phyloP scores from a whole-genome alignment of 2,888 invertebrate species.

The Alloplasta piceator region DNA sequence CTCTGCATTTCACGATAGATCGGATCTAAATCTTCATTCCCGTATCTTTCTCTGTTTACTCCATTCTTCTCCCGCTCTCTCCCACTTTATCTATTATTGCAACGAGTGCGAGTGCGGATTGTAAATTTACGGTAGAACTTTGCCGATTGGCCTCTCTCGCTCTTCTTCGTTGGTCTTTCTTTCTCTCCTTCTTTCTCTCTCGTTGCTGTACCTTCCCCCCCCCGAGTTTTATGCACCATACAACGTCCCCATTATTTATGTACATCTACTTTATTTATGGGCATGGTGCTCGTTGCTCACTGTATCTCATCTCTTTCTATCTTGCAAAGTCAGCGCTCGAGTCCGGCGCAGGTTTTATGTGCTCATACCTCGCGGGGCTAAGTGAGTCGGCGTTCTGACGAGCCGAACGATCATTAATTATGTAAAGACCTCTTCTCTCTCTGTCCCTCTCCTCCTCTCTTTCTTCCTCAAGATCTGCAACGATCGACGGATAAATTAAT shows the following conservation, averaged over 20 bases:
- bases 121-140: slow-evolving; percentile 55
- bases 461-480: slow-evolving; percentile 31
- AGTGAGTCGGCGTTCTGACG: slow-evolving; percentile 67
- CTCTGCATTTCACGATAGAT: slow-evolving; percentile 37
- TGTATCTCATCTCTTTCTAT: slow-evolving; percentile 18
- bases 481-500: slow-evolving; percentile 67
- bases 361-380: slow-evolving; percentile 49
- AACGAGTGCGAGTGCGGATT: slow-evolving; percentile 46
- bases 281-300: slow-evolving; percentile 44
- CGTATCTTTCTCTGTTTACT: not conserved
- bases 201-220: slow-evolving; percentile 15
- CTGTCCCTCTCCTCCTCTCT: not conserved
- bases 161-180: slow-evolving; percentile 7
- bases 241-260: slow-evolving; percentile 59
- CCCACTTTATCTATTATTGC: slow-evolving; percentile 46
- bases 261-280: slow-evolving; percentile 61
- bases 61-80: not conserved
- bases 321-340: slow-evolving; percentile 31
- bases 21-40: slow-evolving; percentile 43
- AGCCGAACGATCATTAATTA: slow-evolving; percentile 66
- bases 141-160: slow-evolving; percentile 42
- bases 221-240: slow-evolving; percentile 25
- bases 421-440: slow-evolving; percentile 62
- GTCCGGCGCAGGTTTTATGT: slow-evolving; percentile 43
- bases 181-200: slow-evolving; percentile 18